Evolutionary conservation across 2,888 invertebrate genomes (phyloP), one percentile per base, ranked within the genome.

Genomic region (Drosophila multiciliata): DNA sequence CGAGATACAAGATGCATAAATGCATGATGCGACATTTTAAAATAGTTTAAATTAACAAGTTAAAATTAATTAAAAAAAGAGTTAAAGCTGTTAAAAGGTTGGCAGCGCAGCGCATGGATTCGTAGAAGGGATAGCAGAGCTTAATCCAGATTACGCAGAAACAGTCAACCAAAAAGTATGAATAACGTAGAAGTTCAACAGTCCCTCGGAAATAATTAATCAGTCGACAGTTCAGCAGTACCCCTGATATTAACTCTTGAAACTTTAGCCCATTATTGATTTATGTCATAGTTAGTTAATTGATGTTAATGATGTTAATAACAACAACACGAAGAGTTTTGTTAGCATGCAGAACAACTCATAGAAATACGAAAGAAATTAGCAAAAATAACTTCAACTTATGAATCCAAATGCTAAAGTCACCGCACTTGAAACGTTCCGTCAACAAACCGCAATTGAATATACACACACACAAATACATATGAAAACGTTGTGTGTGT

Each of bases 361-460:
- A 35, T 35, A 33, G 20, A 45, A 59, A 53, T 45, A 38, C 36
- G 45, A 42, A 68, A 54, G 45, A 57, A 63, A 72, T 53, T 40
- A 23, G 63, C 61, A 45, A 61, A 58, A 60, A 80, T 68, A 32
- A 55, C 62, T 64, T 64, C 61, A 36, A 68, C 61, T 64, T 66
- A 66, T 62, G 66, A 61, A 62, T 58, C 48, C 29, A 15, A 15
- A 74, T 33, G 53, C 70, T 63, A 78, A 70, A 78, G 68, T 59
- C 50, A 55, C 66, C 55, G 59, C 62, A 78, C 63, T 70, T 79
- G 63, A 70, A 79, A 62, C 57, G 58, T 63, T 64, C 71, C 70
- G 75, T 52, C 58, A 74, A 62, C 63, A 73, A 72, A 66, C 58
- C 58, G 66, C 85, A 78, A 69, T 73, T 66, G 74, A 67, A 70